These are phyloP conservation scores for Pseudoatta argentina DNA, from an alignment of 1,140 invertebrate species.

Conservation along the genomic window DNA sequence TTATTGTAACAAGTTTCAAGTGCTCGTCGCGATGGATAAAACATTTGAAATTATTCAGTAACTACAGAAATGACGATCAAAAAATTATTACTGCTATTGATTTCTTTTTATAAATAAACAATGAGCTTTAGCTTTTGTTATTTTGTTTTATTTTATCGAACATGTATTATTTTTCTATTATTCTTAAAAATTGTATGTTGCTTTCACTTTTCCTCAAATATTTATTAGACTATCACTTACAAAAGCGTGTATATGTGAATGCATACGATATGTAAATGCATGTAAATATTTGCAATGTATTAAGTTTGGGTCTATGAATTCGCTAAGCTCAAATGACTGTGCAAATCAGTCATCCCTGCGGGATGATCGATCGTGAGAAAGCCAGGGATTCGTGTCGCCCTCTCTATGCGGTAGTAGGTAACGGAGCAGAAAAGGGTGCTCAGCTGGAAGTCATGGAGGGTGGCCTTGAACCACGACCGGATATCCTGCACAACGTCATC, in stretches of 20 bases:
- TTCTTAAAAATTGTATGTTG: background rate
- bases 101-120: slow-evolving; percentile 43
- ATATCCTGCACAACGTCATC: slow-evolving; percentile 67
- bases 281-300: background rate
- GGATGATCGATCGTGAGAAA: slow-evolving; percentile 63
- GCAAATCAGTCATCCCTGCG: slow-evolving; percentile 10
- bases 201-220: background rate
- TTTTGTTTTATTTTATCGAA: background rate
- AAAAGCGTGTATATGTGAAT: background rate
- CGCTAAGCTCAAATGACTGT: slow-evolving; percentile 10
- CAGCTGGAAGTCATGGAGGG: slow-evolving; percentile 61
- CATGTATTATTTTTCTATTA: background rate
- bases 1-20: slow-evolving; percentile 69
- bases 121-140: background rate
- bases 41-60: slow-evolving; percentile 71
- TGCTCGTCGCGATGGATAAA: slow-evolving; percentile 65
- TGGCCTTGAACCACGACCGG: slow-evolving; percentile 70
- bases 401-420: slow-evolving; percentile 65
- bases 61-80: slow-evolving; percentile 40
- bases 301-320: background rate
- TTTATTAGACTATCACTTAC: background rate
- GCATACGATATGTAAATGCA: background rate
- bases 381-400: slow-evolving; percentile 71
- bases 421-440: slow-evolving; percentile 66
- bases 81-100: slow-evolving; percentile 72